Conservation (phyloP, 2,888 invertebrate genomes). For the Drosophila koepferae region DNA sequence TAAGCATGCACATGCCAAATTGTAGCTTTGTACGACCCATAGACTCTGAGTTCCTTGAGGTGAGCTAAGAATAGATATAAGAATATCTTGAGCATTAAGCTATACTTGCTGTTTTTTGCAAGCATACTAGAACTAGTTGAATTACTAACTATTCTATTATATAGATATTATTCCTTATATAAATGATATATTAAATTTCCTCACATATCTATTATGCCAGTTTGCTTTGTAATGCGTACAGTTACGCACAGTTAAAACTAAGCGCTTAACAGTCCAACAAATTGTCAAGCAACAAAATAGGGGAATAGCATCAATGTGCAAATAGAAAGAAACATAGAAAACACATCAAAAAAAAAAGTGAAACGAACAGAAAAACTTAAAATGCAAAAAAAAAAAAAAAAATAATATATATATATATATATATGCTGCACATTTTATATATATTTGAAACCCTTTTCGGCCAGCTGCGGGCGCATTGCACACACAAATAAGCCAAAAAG, state of each 20-base stretch:
- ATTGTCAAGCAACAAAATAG: slow-evolving; percentile 10
- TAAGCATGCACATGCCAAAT: too few relatives aligned
- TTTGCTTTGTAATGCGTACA: slow-evolving; percentile 25
- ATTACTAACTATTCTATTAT: too few relatives aligned
- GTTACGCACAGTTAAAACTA: slow-evolving; percentile 17
- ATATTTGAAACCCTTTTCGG: slow-evolving; percentile 22
- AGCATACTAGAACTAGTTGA: too few relatives aligned
- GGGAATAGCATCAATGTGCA: slow-evolving; percentile 19
- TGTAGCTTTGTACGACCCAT: too few relatives aligned
- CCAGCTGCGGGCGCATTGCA: slow-evolving; percentile 2
- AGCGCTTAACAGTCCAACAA: neutral
- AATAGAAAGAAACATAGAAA: slow-evolving; percentile 23
- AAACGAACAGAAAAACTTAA: slow-evolving; percentile 35
- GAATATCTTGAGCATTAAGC: too few relatives aligned
- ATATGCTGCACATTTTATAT: slow-evolving; percentile 37
- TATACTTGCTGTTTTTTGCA: too few relatives aligned
- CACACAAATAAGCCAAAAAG: slow-evolving; percentile 7
- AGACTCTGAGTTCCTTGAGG: neutral
- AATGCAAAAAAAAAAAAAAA: slow-evolving; percentile 9
- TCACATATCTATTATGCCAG: too few relatives aligned
- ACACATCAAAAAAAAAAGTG: too few relatives aligned
- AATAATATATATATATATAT: slow-evolving; percentile 12
- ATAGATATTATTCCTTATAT: too few relatives aligned
- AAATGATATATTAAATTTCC: too few relatives aligned
- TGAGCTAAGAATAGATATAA: too few relatives aligned